A percentile compares a stretch with the other conserved stretches of the same genome.
Evolutionary conservation across 2,797 vertebrate species (phyloP).

Genomic region (Myotis daubentonii): DNA sequence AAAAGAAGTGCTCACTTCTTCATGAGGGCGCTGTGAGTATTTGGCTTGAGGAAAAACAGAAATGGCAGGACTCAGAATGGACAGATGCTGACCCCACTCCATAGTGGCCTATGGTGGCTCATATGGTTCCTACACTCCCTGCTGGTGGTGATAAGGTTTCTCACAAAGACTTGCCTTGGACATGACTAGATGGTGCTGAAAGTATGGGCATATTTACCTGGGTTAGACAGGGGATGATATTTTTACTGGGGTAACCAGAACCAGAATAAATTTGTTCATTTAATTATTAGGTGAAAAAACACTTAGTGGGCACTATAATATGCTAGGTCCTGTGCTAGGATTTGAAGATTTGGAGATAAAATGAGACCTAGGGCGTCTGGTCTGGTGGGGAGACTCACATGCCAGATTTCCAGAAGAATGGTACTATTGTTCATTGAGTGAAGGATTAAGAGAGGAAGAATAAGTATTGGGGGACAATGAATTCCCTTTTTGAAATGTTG

Average conservation of each 20-base stretch:
- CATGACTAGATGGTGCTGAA: not conserved
- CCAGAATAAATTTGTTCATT: not conserved
- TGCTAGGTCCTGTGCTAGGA: not conserved
- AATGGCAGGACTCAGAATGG: not conserved
- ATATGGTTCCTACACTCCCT: not conserved
- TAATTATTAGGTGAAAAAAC: not conserved
- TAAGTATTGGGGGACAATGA: not conserved
- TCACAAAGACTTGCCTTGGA: not conserved
- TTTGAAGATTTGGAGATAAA: not conserved
- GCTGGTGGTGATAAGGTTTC: not conserved
- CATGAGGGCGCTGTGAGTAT: not conserved
- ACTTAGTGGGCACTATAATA: not conserved
- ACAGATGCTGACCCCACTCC: not conserved
- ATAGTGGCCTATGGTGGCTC: not conserved
- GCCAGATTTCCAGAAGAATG: not conserved
- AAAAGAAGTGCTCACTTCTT: not conserved
- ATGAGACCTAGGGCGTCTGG: not conserved
- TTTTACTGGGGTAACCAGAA: not conserved
- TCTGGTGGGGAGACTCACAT: not conserved
- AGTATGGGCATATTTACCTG: constrained; percentile 7
- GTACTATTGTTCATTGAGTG: constrained; percentile 1
- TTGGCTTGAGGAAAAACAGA: not conserved
- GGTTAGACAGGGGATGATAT: not conserved
- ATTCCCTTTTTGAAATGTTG: constrained; percentile 13
- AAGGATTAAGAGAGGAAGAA: not conserved